Evolutionary conservation across 2,113 vertebrate genomes (phyloP), one percentile per base, ranked within the genome.

Genomic region (Daubentonia madagascariensis): DNA sequence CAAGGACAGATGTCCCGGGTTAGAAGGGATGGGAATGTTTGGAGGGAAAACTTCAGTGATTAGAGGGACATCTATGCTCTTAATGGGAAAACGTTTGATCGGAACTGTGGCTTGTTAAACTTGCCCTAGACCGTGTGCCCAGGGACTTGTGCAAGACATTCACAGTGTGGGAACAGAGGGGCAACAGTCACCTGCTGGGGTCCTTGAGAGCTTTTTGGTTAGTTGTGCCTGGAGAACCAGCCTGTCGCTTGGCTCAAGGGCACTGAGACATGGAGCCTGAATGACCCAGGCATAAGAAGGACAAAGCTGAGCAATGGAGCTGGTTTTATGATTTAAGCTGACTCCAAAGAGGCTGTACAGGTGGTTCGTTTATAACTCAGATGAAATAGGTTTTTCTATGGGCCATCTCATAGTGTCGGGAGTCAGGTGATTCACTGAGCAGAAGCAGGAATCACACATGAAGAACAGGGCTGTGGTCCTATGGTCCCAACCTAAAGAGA

Each of bases 161-260:
- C 54, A 25, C 28, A 30, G 50, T 40, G 22, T 61, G 11, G 1
- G 40, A 81, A 79, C 28, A 18, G 13, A 78, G 54, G 25, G 30
- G 2, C 35, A 13, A 8, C 1, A 1, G 43, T 70, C 30, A 52
- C 52, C 4, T 35, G 18, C 4, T n/a, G 59, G 2, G 17, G 13
- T 11, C 11, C 7, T 43, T 54, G 37, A 32, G 5, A 50, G 10
- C 9, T 32, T 89, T 73, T 16, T 8, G 12, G 30, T 70, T 28
- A 76, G 16, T 30, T 73, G 17, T n/a, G 20, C 48, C 67, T 20
- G 20, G 30, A 86, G 37, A 5, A 5, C 8, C 22, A 32, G 28
- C 35, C n/a, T 3, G 8, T 37, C 13, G 40, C 88, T 95, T 85
- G 54, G 48, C 72, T 70, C 13, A 9, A 30, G 35, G 37, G 17